Conservation (phyloP, 2,797 vertebrate genomes). For the Oryzias dopingdopingensis region DNA sequence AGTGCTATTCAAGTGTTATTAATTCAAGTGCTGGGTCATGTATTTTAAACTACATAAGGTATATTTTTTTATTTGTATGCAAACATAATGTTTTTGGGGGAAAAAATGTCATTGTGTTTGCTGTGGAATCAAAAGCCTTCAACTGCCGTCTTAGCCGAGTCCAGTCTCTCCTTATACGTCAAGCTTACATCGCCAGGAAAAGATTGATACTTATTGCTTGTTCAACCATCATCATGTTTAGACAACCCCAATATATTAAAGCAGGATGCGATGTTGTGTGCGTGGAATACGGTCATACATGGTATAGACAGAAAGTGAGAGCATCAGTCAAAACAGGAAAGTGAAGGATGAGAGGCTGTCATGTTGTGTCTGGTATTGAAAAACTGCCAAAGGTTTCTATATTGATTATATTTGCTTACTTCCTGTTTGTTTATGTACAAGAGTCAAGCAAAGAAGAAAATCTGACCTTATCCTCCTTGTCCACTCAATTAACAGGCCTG, state of each 20-base stretch:
- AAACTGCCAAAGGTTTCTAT: conserved; percentile 69
- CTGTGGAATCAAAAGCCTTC: conserved; percentile 42
- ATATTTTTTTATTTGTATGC: no score
- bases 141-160: conserved; percentile 33
- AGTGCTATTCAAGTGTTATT: no score
- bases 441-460: conserved; percentile 47
- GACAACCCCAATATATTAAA: conserved; percentile 66
- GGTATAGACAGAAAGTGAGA: conserved; percentile 56
- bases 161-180: conserved; percentile 50
- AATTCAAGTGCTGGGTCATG: no score
- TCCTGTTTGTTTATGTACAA: conserved; percentile 57
- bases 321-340: conserved; percentile 68
- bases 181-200: conserved; percentile 38
- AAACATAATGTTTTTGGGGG: no score
- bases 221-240: conserved; percentile 69
- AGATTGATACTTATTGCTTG: conserved; percentile 67
- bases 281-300: conserved; percentile 57
- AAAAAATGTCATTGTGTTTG: no score
- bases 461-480: conserved; percentile 55
- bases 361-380: conserved; percentile 56
- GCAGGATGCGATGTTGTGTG: conserved; percentile 54
- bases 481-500: conserved; percentile 51
- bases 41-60: no score
- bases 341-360: conserved; percentile 70
- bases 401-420: conserved; percentile 66